Evolutionary conservation across 92 coral and sea anemone genomes (phyloP).

Genomic region (Parazoanthus darwini): DNA sequence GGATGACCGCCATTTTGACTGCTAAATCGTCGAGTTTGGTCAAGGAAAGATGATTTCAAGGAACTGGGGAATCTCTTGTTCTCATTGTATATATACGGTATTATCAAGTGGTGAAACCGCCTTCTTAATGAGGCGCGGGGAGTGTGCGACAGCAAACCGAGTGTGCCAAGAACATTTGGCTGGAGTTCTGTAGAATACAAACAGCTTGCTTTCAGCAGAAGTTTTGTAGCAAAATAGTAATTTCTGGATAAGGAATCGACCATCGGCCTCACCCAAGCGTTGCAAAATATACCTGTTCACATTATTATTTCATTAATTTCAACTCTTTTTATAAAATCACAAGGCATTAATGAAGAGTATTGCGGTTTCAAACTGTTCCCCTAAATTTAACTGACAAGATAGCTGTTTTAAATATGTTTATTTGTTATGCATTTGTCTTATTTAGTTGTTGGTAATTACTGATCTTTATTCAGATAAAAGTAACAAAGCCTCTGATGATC

Average conservation of each 20-base stretch:
- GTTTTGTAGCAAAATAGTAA: too few species aligned
- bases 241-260: not conserved
- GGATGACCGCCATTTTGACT: conserved; percentile 42
- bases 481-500: too few species aligned
- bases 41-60: conserved; percentile 12
- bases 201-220: too few species aligned
- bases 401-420: not conserved
- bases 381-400: not conserved
- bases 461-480: too few species aligned
- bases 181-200: not conserved
- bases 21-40: conserved; percentile 29
- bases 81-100: too few species aligned
- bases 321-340: too few species aligned
- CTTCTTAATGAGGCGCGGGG: not conserved
- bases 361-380: not conserved
- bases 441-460: not conserved
- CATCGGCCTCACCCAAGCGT: not conserved
- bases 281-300: not conserved
- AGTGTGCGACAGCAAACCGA: not conserved
- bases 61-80: not conserved
- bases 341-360: too few species aligned
- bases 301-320: too few species aligned
- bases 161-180: not conserved
- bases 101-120: not conserved
- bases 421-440: not conserved